A percentile compares a stretch with the other conserved stretches of the same genome.
Conservation (phyloP, 2,113 vertebrate genomes). For the Candoia aspera region DNA sequence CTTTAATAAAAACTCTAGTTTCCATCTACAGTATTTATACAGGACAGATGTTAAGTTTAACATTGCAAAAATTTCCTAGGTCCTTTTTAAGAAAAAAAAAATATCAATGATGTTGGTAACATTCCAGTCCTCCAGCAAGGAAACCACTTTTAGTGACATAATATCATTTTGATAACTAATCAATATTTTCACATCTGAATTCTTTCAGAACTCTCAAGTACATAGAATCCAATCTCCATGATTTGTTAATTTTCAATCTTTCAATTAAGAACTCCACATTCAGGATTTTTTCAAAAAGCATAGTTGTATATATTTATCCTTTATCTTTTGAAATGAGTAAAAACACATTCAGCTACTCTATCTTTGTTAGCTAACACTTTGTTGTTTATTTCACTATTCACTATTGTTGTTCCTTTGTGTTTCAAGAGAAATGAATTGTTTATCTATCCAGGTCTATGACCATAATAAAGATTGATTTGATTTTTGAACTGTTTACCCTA, state of each 20-base stretch:
- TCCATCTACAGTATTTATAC: slow-evolving; percentile 15
- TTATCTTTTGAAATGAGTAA: background rate
- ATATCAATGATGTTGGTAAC: slow-evolving; percentile 18
- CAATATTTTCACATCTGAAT: slow-evolving; percentile 16
- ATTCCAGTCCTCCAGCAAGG: background rate
- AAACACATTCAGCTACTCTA: background rate
- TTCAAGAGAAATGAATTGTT: background rate
- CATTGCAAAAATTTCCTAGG: background rate
- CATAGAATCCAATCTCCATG: background rate
- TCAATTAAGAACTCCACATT: background rate
- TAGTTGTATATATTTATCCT: background rate
- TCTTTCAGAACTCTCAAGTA: background rate
- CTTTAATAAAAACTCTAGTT: background rate
- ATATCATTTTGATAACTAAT: slow-evolving; percentile 1
- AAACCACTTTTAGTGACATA: slow-evolving; percentile 3
- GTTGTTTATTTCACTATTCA: background rate
- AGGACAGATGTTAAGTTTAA: slow-evolving; percentile 1
- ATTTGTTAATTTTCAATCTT: slow-evolving; percentile 9
- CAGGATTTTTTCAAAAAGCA: background rate
- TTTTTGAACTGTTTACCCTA: background rate
- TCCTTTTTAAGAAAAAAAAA: background rate
- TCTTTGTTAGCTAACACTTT: background rate
- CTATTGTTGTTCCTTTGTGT: background rate
- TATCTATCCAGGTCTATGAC: background rate
- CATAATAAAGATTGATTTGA: background rate